Percentiles rank a stretch among this genome's conserved stretches.
Evolutionary conservation across 2,888 invertebrate species (phyloP).

Genomic region (Drosophila pegasa): DNA sequence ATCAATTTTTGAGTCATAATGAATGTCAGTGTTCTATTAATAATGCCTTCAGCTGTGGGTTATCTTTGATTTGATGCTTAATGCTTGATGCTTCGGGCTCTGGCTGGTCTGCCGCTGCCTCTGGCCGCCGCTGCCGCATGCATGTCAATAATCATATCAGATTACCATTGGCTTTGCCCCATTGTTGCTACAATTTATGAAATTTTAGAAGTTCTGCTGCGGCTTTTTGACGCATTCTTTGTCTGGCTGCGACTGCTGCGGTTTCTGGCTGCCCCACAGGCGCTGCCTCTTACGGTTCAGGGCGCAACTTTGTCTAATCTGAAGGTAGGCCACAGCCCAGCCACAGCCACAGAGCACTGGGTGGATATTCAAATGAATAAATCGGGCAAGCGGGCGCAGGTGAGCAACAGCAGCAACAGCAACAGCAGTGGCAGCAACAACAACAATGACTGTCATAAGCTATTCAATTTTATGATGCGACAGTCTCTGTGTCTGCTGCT

Average conservation of each 20-base stretch:
- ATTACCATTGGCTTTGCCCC: conserved; percentile 77
- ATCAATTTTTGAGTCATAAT: conserved; percentile 75
- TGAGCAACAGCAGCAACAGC: conserved; percentile 32
- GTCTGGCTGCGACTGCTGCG: conserved; percentile 56
- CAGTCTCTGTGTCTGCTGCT: conserved; percentile 20
- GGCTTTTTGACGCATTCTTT: conserved; percentile 78
- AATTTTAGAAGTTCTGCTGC: conserved; percentile 78
- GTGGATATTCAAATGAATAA: conserved; percentile 34
- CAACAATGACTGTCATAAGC: conserved; percentile 55
- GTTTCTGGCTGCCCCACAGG: conserved; percentile 33
- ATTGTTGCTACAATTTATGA: conserved; percentile 79
- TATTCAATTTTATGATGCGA: conserved; percentile 48
- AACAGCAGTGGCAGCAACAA: conserved; percentile 13
- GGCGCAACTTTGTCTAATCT: conserved; percentile 61
- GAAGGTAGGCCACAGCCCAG: conserved; percentile 20
- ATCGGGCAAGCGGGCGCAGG: conserved; percentile 35
- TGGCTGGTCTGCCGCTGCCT: conserved; percentile 11
- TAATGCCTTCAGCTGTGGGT: conserved; percentile 68
- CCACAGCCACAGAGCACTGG: neutral
- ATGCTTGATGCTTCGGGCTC: conserved; percentile 25
- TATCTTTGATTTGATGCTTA: conserved; percentile 67
- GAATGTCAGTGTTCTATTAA: conserved; percentile 66
- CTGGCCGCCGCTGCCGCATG: conserved; percentile 53
- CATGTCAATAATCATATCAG: conserved; percentile 78
- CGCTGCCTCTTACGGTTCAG: conserved; percentile 28